Conservation (phyloP, 2,797 vertebrate genomes). For the Pseudocheirus occidentalis region DNA sequence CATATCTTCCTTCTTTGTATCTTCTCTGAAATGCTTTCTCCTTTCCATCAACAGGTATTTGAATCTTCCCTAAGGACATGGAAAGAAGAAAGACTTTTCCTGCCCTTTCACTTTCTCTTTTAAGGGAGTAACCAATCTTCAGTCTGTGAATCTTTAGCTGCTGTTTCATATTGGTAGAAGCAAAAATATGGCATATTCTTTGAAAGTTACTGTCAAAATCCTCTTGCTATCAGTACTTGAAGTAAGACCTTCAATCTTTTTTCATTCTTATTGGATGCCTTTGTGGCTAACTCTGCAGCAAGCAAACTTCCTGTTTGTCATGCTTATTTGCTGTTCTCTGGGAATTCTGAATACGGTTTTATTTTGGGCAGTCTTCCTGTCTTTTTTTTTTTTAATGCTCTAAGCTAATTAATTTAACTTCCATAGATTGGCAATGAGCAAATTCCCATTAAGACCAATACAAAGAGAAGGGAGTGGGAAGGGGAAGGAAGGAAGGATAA, state of each 20-base stretch:
- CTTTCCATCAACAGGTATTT: not conserved
- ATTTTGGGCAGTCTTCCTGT: not conserved
- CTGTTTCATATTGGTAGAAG: not conserved
- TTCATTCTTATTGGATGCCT: not conserved
- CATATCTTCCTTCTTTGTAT: not conserved
- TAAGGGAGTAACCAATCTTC: not conserved
- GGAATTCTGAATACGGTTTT: not conserved
- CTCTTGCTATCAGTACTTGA: not conserved
- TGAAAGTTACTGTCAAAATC: not conserved
- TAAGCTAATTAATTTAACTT: not conserved
- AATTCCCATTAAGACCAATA: not conserved
- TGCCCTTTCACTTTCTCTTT: not conserved
- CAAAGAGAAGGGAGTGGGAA: not conserved
- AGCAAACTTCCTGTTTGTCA: not conserved
- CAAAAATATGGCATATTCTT: not conserved
- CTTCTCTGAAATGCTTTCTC: not conserved
- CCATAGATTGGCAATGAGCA: not conserved
- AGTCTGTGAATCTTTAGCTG: not conserved
- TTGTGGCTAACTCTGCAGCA: not conserved
- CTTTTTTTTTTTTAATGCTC: not conserved
- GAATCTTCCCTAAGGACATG: not conserved
- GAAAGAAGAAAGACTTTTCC: not conserved
- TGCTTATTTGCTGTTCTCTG: not conserved
- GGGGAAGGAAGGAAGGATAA: not conserved
- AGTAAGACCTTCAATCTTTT: not conserved